Evolutionary conservation across 2,113 vertebrate species (phyloP), one percentile per base, ranked within the genome.

Genomic region (Orycteropus afer): DNA sequence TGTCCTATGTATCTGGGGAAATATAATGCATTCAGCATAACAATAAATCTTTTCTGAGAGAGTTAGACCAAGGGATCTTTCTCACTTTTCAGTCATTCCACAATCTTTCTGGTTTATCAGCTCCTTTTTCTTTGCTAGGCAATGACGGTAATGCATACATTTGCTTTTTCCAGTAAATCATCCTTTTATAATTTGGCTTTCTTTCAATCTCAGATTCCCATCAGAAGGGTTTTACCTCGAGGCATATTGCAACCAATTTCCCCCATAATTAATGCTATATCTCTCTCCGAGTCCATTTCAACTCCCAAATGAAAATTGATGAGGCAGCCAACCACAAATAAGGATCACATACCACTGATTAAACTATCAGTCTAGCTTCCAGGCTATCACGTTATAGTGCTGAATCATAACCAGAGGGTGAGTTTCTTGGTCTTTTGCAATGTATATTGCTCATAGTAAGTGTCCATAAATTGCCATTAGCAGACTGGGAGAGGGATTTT

Each of bases 251-350:
- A 49, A 89, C 94, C 96, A 96, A 96, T 98, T 98, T 98, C 91
- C 87, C 96, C 95, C 57, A 3, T 98, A 98, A 98, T 98, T 98
- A 98, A 98, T 98, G 97, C 92, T 91, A 97, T 97, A 97, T 94
- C 98, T 84, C 97, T 89, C 90, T 97, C 79, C 95, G 97, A 98
- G 97, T 97, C 97, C 95, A 94, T 97, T 98, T 98, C 93, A 95
- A 86, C 80, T 97, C 96, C 95, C 97, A 96, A 93, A 97, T 69
- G 94, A 98, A 98, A 98, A 98, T 91, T 98, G 97, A 98, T 98
- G 97, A 97, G 86, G 95, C 97, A 98, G 93, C 95, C 95, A 97
- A 83, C 88, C 81, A 20, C 95, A 97, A 96, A 97, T 91, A 97
- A 97, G 93, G 82, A 93, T 94, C 96, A 79, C 89, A 94, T 57